phyloP scores from a whole-genome alignment of 2,113 vertebrate genomes.

The Zingel zingel region DNA sequence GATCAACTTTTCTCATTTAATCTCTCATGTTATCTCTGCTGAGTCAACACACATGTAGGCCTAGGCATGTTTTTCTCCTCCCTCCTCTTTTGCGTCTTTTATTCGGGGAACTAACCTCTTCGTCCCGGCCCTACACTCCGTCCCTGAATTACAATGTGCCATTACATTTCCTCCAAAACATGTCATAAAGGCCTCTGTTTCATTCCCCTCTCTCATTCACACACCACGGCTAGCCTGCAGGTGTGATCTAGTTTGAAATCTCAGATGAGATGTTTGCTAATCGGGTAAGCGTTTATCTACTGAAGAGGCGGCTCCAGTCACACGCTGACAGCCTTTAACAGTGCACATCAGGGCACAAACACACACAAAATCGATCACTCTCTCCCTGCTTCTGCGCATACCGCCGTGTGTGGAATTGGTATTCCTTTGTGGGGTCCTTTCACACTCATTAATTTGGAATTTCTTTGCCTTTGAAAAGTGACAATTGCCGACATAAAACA shows the following conservation, averaged over 20 bases:
- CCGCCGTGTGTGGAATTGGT: background rate
- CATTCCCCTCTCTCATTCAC: background rate
- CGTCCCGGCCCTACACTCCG: too few species aligned
- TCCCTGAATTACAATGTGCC: too few species aligned
- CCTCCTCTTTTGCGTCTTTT: too few species aligned
- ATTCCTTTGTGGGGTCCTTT: constrained; percentile 25
- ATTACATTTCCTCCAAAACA: background rate
- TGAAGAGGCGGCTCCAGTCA: constrained; percentile 24
- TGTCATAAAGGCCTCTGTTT: background rate
- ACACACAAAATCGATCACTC: constrained; percentile 9
- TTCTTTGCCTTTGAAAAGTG: constrained; percentile 15
- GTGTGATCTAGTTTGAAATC: constrained; percentile 8
- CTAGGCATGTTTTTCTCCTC: too few species aligned
- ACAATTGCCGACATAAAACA: background rate
- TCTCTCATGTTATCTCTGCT: too few species aligned
- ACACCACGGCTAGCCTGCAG: background rate
- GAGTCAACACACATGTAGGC: too few species aligned
- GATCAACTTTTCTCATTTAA: too few species aligned
- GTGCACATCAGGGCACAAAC: constrained; percentile 11
- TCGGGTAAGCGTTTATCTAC: constrained; percentile 29
- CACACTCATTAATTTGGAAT: constrained; percentile 24
- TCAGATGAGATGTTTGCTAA: constrained; percentile 36
- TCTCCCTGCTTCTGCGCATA: background rate
- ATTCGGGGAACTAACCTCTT: too few species aligned
- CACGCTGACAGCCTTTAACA: constrained; percentile 33